These are phyloP conservation scores for Botia kubotai DNA, from an alignment of 2,797 vertebrate species.

Conservation along the genomic window DNA sequence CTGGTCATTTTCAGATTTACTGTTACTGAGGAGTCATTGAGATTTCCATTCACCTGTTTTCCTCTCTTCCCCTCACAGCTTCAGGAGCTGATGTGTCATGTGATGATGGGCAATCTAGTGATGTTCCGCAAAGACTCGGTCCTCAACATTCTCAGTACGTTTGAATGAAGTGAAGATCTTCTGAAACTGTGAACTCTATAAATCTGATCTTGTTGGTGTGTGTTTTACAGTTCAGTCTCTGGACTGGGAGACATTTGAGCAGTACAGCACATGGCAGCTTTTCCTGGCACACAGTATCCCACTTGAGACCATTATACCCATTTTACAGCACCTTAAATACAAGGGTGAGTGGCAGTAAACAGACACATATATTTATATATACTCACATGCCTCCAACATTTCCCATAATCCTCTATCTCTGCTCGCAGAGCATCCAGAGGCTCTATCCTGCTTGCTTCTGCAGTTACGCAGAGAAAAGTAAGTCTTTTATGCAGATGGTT, in stretches of 20 bases:
- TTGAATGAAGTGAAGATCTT: neutral
- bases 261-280: constrained; percentile 98
- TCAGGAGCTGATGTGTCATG: constrained; percentile 96
- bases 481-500: constrained; percentile 48
- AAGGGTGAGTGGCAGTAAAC: constrained; percentile 79
- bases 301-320: constrained; percentile 94
- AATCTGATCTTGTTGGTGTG: neutral
- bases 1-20: neutral
- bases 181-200: neutral
- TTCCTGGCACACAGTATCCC: constrained; percentile 95
- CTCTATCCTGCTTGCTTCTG: constrained; percentile 90
- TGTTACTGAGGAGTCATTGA: neutral
- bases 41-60: neutral
- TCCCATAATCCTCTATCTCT: constrained; percentile 33
- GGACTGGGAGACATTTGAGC: constrained; percentile 98
- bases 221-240: constrained; percentile 87
- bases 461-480: constrained; percentile 94
- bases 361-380: neutral
- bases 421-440: constrained; percentile 89
- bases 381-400: neutral
- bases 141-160: constrained; percentile 93
- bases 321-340: constrained; percentile 96
- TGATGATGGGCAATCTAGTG: constrained; percentile 97
- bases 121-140: constrained; percentile 98
- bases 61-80: constrained; percentile 74